Evolutionary conservation across 2,113 vertebrate genomes (phyloP).

Genomic region (Carollia perspicillata): DNA sequence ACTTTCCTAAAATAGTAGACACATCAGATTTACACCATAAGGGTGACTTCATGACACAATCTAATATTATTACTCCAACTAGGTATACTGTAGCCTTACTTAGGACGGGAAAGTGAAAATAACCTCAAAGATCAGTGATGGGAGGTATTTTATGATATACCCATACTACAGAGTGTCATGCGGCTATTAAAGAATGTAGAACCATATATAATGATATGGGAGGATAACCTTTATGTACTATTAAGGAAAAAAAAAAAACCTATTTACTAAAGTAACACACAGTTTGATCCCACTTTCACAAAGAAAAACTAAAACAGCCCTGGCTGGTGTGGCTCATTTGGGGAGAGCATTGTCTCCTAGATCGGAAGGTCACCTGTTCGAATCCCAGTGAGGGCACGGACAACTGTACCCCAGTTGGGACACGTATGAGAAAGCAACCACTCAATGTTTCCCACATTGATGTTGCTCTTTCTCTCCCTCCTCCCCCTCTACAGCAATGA

Average conservation of each 20-base stretch:
- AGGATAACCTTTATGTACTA: not conserved
- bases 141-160: not conserved
- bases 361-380: too few species aligned
- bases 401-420: too few species aligned
- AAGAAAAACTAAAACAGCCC: not conserved
- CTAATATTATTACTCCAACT: not conserved
- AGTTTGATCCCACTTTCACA: not conserved
- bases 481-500: too few species aligned
- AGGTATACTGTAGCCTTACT: not conserved
- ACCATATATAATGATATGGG: not conserved
- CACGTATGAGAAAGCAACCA: too few species aligned
- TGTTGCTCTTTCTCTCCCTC: too few species aligned
- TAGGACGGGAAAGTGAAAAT: not conserved
- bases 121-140: not conserved
- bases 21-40: not conserved
- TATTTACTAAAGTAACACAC: not conserved
- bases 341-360: too few species aligned
- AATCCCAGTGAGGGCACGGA: too few species aligned
- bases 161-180: not conserved
- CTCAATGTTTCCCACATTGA: too few species aligned
- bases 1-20: conserved; percentile 13
- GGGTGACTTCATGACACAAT: not conserved
- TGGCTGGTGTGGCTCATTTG: too few species aligned
- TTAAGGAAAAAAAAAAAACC: not conserved
- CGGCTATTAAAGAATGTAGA: not conserved